These are phyloP conservation scores for Corticium candelabrum DNA, from an alignment of 37 sponge, comb jelly and placozoan genomes.

Conservation along the genomic window DNA sequence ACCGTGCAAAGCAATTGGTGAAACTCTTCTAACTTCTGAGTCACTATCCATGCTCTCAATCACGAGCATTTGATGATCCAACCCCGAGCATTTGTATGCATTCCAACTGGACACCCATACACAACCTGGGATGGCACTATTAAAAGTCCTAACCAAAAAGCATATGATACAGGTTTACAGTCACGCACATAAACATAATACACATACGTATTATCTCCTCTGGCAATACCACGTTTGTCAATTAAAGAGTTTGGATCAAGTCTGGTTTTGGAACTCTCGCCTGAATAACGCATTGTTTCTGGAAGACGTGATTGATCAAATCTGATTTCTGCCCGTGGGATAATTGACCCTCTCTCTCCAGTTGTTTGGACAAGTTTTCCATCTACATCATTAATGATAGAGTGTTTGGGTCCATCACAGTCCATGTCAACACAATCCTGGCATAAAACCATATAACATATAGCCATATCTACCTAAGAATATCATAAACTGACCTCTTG, in stretches of 20 bases:
- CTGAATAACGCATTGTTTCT: neutral
- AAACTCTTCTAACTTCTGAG: slow-evolving; percentile 70
- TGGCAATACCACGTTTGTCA: neutral
- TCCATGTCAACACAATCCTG: slow-evolving; percentile 97
- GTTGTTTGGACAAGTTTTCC: slow-evolving; percentile 42
- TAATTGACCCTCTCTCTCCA: slow-evolving; percentile 37
- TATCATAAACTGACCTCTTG: slow-evolving; percentile 48
- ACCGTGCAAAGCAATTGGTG: slow-evolving; percentile 72
- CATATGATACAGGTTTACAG: neutral
- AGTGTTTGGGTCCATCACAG: slow-evolving; percentile 96
- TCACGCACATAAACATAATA: neutral
- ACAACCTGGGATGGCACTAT: slow-evolving; percentile 35
- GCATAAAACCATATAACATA: slow-evolving; percentile 1
- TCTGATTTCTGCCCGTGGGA: slow-evolving; percentile 64
- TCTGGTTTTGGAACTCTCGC: neutral
- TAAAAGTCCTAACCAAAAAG: neutral
- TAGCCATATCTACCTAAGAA: neutral
- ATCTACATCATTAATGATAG: slow-evolving; percentile 73
- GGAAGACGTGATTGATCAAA: neutral
- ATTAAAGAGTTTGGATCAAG: neutral
- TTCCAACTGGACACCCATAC: slow-evolving; percentile 33
- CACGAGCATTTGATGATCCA: slow-evolving; percentile 67
- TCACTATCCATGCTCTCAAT: slow-evolving; percentile 86
- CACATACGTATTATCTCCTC: neutral
- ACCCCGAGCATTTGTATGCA: slow-evolving; percentile 44